A percentile compares a stretch with the other conserved stretches of the same genome.
Evolutionary conservation across 2,797 vertebrate species (phyloP).

Genomic region (Apodemus agrarius): DNA sequence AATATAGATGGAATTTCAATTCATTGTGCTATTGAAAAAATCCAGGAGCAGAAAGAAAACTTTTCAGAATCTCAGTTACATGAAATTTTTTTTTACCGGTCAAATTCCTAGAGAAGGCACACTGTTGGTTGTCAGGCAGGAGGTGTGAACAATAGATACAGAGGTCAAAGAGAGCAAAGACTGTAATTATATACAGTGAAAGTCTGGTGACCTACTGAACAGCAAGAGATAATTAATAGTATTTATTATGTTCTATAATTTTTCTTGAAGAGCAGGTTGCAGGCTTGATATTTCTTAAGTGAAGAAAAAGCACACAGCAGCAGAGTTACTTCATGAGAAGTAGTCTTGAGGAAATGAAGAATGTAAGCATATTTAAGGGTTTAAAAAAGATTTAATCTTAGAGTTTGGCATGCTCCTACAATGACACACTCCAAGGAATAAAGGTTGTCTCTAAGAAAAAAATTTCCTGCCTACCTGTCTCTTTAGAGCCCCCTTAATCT

Average conservation of each 20-base stretch:
- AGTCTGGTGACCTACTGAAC: neutral
- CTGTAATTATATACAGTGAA: neutral
- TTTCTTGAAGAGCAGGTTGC: neutral
- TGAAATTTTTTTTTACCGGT: neutral
- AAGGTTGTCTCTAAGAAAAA: neutral
- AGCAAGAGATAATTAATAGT: neutral
- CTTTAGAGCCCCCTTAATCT: conserved; percentile 47
- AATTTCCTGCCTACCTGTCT: conserved; percentile 38
- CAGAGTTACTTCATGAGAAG: neutral
- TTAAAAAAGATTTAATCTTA: neutral
- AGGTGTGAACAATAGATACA: neutral
- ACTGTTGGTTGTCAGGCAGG: neutral
- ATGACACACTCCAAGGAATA: neutral
- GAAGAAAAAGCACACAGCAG: neutral
- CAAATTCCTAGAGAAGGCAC: neutral
- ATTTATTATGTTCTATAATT: neutral
- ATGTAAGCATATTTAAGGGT: neutral
- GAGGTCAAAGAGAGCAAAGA: neutral
- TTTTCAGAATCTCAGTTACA: neutral
- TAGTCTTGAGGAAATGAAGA: neutral
- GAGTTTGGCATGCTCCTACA: neutral
- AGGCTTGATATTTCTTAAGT: neutral
- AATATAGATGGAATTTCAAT: neutral
- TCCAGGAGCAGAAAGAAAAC: no score
- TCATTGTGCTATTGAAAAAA: neutral